A percentile compares a stretch with the other conserved stretches of the same genome.
Conservation (phyloP, 2,888 invertebrate genomes). For the Pediacus dermestoides region DNA sequence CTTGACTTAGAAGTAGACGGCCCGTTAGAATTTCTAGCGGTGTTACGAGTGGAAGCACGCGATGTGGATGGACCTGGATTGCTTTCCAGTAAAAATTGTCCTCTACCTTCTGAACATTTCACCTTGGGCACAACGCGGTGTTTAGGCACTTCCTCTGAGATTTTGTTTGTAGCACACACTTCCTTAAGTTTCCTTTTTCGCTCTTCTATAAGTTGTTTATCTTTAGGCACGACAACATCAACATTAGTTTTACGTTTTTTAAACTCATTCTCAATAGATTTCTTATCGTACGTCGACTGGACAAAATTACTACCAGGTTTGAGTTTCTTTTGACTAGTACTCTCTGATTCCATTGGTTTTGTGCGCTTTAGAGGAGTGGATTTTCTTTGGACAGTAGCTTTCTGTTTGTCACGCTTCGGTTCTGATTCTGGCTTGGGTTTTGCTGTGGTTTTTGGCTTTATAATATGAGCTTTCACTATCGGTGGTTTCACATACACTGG, state of each 20-base stretch:
- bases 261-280: conserved; percentile 9
- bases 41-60: not conserved
- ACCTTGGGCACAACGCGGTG: too few species aligned
- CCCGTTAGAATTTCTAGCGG: not conserved
- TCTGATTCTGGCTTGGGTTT: not conserved
- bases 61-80: not conserved
- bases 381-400: too few species aligned
- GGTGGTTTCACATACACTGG: conserved; percentile 26
- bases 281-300: conserved; percentile 6
- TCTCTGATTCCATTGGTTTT: too few species aligned
- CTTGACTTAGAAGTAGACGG: not conserved
- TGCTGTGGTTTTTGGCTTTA: conserved; percentile 8
- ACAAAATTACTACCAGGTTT: conserved; percentile 10
- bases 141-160: too few species aligned
- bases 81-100: conserved; percentile 22
- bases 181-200: conserved; percentile 31
- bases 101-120: conserved; percentile 32
- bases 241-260: conserved; percentile 16
- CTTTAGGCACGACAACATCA: conserved; percentile 4
- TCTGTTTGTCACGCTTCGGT: not conserved
- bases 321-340: too few species aligned
- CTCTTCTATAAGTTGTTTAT: conserved; percentile 15
- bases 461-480: conserved; percentile 32
- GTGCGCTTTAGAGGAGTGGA: too few species aligned
- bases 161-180: conserved; percentile 49